phyloP scores from a whole-genome alignment of 1,140 invertebrate genomes.

The Caenorhabditis remanei region DNA sequence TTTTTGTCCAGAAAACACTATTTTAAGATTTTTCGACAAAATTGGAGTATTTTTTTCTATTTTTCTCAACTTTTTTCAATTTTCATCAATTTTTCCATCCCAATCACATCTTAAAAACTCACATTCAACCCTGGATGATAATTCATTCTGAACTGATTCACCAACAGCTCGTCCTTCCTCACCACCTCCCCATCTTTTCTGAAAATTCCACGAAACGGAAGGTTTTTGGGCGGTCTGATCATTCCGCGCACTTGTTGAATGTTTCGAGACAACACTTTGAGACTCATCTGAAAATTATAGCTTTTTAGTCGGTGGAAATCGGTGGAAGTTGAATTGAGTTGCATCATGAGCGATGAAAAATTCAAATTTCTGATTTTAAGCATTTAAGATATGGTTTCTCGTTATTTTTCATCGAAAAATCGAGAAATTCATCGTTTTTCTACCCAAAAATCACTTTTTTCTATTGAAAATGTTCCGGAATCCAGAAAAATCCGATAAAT shows the following conservation, averaged over 20 bases:
- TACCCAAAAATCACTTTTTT: neutral
- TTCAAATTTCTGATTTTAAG: neutral
- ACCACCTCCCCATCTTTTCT: conserved; percentile 74
- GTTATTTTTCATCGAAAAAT: no score
- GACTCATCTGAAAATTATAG: conserved; percentile 45
- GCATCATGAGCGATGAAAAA: neutral
- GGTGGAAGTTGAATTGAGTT: neutral
- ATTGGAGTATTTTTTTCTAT: no score
- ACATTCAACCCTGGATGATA: conserved; percentile 77
- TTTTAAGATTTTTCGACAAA: neutral
- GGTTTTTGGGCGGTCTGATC: conserved; percentile 68
- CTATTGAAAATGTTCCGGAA: neutral
- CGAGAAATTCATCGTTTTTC: no score
- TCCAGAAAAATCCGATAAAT: conserved; percentile 25
- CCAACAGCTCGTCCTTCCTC: conserved; percentile 71
- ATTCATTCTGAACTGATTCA: conserved; percentile 72
- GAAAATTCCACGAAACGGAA: conserved; percentile 71
- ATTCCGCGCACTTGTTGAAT: neutral
- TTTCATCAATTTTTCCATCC: neutral
- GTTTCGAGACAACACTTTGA: neutral
- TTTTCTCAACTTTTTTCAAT: neutral
- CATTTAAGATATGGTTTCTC: no score
- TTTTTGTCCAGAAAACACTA: no score
- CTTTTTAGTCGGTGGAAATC: neutral
- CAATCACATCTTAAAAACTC: conserved; percentile 15